Base-by-base conservation (phyloP, 2,113 vertebrate species). In the Mus musculus region DNA sequence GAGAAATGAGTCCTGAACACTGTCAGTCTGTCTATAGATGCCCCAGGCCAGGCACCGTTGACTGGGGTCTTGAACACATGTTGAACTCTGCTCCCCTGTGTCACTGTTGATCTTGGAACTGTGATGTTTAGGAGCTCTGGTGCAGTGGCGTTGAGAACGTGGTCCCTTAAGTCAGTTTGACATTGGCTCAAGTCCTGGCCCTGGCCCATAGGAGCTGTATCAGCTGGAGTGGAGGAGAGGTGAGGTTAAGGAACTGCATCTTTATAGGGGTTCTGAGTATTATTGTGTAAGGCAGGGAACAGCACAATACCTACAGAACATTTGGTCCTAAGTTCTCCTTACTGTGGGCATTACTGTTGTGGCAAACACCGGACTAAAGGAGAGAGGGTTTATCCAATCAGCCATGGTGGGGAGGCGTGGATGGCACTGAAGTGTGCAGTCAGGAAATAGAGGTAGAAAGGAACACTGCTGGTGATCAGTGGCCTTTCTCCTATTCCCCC, bases 131-230 rank as follows among this genome's bases (percentile, higher is more conserved):
- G 78, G 89, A 77, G 22, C 65, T 69, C 54, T 26, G 33, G 10
- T 42, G 2, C n/a, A 26, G 14, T 36, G 17, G 73, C 39, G 24
- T 84, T 52, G 49, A 80, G 52, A 39, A 20, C 1, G 4, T 82
- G 89, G 75, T 24, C 90, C 87, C 77, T 80, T 39, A 88, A 90
- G 63, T 93, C 90, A 63, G 22, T 20, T 26, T 30, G 81, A 86
- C 5, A 3, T 56, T 52, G 61, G 13, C 85, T 86, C 86, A 59
- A 12, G 81, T 78, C 84, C 87, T 87, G 69, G n/a, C 59, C 56
- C 85, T 81, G 56, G 36, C 16, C 4, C 36, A 1, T 39, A 19
- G 13, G 77, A 7, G 14, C 14, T 56, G 33, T 36, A 5, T 85
- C 16, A 9, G 42, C 65, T 42, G 76, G 92, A 81, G 49, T 2